Base-by-base conservation (phyloP, 1,140 invertebrate species). In the Drosophila triauraria region DNA sequence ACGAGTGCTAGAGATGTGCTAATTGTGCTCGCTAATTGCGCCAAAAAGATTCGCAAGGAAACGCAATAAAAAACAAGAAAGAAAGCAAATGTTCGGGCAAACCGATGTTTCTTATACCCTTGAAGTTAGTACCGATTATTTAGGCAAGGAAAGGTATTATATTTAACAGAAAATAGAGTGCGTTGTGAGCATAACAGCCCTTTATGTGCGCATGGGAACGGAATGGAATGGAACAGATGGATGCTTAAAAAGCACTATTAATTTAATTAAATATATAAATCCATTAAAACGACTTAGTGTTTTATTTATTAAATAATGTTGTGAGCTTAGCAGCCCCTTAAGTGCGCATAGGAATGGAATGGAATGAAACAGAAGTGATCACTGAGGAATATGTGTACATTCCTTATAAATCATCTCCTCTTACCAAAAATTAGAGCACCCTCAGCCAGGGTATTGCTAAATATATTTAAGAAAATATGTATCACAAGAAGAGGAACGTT, bases 21-120 rank as follows among this genome's bases (percentile, higher is more conserved):
- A 87, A 87, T 87, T 86, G 50, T 51, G 61, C 56, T 53, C 50
- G 82, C 78, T 86, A 87, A 87, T 82, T 87, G 75, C 46, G 48
- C 62, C 67, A 53, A 77, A 56, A 77, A 77, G 74, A 61, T 72
- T 74, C 69, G 71, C 71, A 74, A 62, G 25, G 68, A 61, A 74
- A 75, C 68, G 70, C 48, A 48, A 56, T 56, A 56, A 40, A 54
- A 56, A 56, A 20, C 13, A 40, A 56, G 35, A 40, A 56, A 3
- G 13, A 42, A 25, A 25, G 20, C 2, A n/a, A 10, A 56, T 40
- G 25, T 56, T 8, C 9, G 32, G 20, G 2, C 4, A 25, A 10
- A 4, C 2, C 20, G 13, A 40, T 40, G 0, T 40, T 5, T 1
- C 15, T n/a, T 25, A 42, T 56, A 40, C 53, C 20, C 53, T 56